These are phyloP conservation scores for Netelia virgata DNA, from an alignment of 2,888 invertebrate species.

Conservation along the genomic window DNA sequence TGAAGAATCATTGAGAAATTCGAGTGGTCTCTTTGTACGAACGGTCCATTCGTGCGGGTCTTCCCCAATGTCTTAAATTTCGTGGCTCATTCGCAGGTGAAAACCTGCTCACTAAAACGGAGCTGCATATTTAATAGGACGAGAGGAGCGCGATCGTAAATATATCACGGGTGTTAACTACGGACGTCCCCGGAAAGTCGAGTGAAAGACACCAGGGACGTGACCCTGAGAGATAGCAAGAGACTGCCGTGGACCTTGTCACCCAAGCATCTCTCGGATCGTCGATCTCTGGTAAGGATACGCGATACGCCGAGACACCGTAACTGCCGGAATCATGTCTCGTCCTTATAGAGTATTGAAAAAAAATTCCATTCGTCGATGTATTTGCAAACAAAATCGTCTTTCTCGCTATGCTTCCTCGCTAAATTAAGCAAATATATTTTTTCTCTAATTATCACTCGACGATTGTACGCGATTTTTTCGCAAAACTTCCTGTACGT, in stretches of 20 bases:
- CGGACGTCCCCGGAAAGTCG: constrained; percentile 49
- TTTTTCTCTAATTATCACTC: background rate
- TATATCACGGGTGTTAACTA: constrained; percentile 28
- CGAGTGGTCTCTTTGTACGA: no score
- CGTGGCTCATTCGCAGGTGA: constrained; percentile 24
- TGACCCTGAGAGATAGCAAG: constrained; percentile 53
- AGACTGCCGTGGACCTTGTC: constrained; percentile 33
- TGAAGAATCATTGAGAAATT: no score
- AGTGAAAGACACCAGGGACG: constrained; percentile 51
- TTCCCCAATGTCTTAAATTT: background rate
- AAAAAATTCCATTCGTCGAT: constrained; percentile 1
- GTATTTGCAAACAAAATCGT: background rate
- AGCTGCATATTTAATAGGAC: constrained; percentile 30
- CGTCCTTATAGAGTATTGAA: background rate
- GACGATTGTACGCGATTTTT: no score
- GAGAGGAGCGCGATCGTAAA: background rate
- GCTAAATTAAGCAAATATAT: background rate
- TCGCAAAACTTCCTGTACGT: no score
- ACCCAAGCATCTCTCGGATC: background rate
- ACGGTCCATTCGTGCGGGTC: background rate
- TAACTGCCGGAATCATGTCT: background rate
- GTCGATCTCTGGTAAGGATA: background rate
- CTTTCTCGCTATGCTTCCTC: background rate
- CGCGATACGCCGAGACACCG: background rate
- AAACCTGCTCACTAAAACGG: constrained; percentile 48